Evolutionary conservation across 2,113 vertebrate species (phyloP).

Genomic region (Craseonycteris thonglongyai): DNA sequence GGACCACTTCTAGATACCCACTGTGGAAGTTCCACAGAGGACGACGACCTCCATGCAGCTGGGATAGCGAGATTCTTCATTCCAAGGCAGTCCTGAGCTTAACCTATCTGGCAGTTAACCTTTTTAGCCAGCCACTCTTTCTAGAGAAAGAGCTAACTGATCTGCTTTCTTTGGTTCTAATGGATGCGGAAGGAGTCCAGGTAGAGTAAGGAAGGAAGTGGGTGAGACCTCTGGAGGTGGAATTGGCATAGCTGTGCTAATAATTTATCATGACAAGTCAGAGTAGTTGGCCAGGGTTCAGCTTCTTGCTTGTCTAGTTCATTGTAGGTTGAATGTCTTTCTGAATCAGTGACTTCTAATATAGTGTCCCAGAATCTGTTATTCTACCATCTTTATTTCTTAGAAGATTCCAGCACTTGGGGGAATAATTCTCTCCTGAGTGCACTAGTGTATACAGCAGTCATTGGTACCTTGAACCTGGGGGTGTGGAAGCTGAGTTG

Average conservation of each 20-base stretch:
- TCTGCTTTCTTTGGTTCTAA: not conserved
- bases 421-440: not conserved
- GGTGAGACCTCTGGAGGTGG: not conserved
- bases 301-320: not conserved
- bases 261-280: not conserved
- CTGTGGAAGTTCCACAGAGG: not conserved
- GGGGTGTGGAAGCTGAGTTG: not conserved
- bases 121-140: not conserved
- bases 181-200: not conserved
- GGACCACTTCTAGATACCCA: not conserved
- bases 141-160: not conserved
- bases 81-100: not conserved
- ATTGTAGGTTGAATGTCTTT: not conserved
- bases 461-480: not conserved
- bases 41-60: fast-evolving
- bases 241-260: not conserved
- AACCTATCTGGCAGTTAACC: not conserved
- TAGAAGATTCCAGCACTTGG: not conserved
- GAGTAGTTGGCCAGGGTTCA: not conserved
- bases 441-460: fast-evolving
- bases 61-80: not conserved
- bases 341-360: not conserved
- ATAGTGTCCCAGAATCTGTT: not conserved
- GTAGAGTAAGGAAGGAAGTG: not conserved
- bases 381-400: not conserved